A percentile compares a stretch with the other conserved stretches of the same genome.
Evolutionary conservation across 2,888 invertebrate genomes (phyloP).

Genomic region (Stegophylla sp.): DNA sequence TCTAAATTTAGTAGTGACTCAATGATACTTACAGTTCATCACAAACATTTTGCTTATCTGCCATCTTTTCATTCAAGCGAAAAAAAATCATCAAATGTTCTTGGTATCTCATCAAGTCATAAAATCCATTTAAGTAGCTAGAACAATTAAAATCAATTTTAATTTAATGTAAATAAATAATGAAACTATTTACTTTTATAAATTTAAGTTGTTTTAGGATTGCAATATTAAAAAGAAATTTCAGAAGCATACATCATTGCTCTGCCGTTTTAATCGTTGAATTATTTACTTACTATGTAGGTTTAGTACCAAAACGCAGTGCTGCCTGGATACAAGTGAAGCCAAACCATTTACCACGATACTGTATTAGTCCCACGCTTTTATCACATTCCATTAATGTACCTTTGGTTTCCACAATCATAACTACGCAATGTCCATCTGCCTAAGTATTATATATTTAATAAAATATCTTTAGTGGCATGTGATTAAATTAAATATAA

Average conservation of each 20-base stretch:
- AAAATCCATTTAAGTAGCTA: constrained; percentile 40
- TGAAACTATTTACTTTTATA: too few species aligned
- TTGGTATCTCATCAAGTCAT: constrained; percentile 28
- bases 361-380: constrained; percentile 16
- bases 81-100: constrained; percentile 31
- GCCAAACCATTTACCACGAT: constrained; percentile 2
- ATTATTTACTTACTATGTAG: constrained; percentile 43
- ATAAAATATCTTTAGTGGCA: too few species aligned
- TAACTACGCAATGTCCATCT: constrained; percentile 42
- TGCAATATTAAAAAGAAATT: too few species aligned
- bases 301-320: constrained; percentile 31
- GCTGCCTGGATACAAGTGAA: constrained; percentile 43
- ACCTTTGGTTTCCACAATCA: constrained; percentile 36
- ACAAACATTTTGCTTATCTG: not conserved
- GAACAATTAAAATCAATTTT: not conserved
- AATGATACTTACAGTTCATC: not conserved
- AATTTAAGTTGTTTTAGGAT: too few species aligned
- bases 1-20: too few species aligned
- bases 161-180: not conserved
- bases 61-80: constrained; percentile 7
- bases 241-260: too few species aligned
- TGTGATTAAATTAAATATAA: too few species aligned
- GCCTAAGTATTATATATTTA: constrained; percentile 6
- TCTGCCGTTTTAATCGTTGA: not conserved
- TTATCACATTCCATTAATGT: constrained; percentile 16